Base-by-base conservation (phyloP, 2,113 vertebrate species). In the Neodontobutis hainanensis region DNA sequence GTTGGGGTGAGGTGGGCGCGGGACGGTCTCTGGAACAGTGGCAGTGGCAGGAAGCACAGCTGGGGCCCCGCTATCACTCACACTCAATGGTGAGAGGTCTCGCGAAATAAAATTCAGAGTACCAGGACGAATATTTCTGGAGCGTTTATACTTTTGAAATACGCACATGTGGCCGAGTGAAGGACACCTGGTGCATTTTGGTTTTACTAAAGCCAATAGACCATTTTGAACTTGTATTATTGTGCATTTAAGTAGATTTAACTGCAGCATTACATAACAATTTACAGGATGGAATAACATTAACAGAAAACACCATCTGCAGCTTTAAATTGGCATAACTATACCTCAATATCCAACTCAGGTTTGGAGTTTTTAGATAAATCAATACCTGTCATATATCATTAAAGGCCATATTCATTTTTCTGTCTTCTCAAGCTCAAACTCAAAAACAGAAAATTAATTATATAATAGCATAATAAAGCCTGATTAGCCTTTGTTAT, bases 21-120 rank as follows among this genome's bases (percentile, higher is more conserved):
- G 32, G 40, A 52, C 8, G 34, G 63, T 80, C 68, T 84, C 70
- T 56, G 47, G 84, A 77, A 67, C 70, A 11, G 76, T 50, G 77
- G 75, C 48, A 72, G 70, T 27, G 65, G 64, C 68, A 71, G 66
- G 43, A 69, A 58, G 71, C 71, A 77, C 89, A 92, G 91, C 86
- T 89, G 89, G 86, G 82, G 70, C 80, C 76, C 67, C 8, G 83
- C 72, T 83, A 89, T 89, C 76, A 14, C 85, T 91, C 81, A 85
- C 65, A 70, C 69, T 72, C 85, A 85, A 85, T 77, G 79, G 77
- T 84, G 69, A 85, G 73, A 75, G 81, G 69, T 70, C 68, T 73
- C 16, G 60, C 16, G 16, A 32, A 51, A 19, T 8, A 77, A 83
- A 85, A 89, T 82, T 75, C 81, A 65, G 64, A 83, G 68, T 73